Percentiles rank a stretch among this genome's conserved stretches.
phyloP scores from a whole-genome alignment of 2,797 vertebrate species.

The Paguma larvata region DNA sequence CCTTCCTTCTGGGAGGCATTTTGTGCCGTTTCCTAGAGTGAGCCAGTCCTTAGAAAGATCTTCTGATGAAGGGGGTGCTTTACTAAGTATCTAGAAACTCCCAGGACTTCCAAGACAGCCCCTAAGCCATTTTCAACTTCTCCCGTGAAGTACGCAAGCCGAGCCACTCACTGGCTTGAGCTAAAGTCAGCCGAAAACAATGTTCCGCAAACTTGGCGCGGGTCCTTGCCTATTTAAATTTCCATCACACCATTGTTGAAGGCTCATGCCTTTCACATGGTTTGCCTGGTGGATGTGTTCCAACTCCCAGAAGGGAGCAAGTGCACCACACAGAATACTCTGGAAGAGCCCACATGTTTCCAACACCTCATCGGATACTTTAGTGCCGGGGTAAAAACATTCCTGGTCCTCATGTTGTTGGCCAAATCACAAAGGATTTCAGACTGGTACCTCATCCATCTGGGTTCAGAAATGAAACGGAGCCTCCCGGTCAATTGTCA shows the following conservation, averaged over 20 bases:
- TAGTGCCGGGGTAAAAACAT: conserved; percentile 69
- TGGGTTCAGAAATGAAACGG: conserved; percentile 76
- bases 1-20: conserved; percentile 36
- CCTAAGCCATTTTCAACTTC: conserved; percentile 64
- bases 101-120: conserved; percentile 53
- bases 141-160: conserved; percentile 67
- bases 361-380: conserved; percentile 80
- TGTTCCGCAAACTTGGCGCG: conserved; percentile 64
- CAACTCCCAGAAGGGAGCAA: conserved; percentile 82
- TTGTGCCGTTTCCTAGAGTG: conserved; percentile 50
- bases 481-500: conserved; percentile 76
- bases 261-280: conserved; percentile 77
- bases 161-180: conserved; percentile 69
- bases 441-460: conserved; percentile 84
- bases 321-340: conserved; percentile 72
- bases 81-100: conserved; percentile 39
- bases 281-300: conserved; percentile 70
- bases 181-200: conserved; percentile 79
- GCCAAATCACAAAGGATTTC: conserved; percentile 79
- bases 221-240: conserved; percentile 80
- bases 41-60: neutral
- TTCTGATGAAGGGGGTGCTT: neutral
- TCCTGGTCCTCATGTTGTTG: conserved; percentile 77
- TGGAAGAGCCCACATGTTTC: conserved; percentile 76
- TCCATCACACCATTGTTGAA: conserved; percentile 81